phyloP scores from a whole-genome alignment of 1,140 invertebrate genomes.

The Carposina sasakii region DNA sequence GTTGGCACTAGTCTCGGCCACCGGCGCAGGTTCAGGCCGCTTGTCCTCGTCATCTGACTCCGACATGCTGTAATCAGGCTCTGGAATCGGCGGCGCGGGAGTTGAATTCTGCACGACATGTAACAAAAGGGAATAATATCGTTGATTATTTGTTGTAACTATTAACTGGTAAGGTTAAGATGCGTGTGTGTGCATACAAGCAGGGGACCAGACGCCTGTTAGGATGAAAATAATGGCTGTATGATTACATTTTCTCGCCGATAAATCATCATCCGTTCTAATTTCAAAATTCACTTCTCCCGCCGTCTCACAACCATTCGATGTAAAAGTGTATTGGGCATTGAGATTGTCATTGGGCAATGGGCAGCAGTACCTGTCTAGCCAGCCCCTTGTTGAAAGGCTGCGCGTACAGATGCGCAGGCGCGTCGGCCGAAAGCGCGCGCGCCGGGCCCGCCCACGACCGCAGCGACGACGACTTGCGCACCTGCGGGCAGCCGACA shows the following conservation, averaged over 20 bases:
- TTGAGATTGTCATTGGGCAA: too few relatives aligned
- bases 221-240: too few relatives aligned
- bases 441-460: constrained; percentile 61
- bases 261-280: too few relatives aligned
- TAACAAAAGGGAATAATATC: too few relatives aligned
- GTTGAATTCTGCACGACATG: constrained; percentile 67
- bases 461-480: constrained; percentile 78
- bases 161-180: too few relatives aligned
- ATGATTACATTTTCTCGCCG: too few relatives aligned
- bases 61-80: constrained; percentile 91
- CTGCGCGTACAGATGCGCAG: constrained; percentile 78
- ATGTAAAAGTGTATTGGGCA: too few relatives aligned
- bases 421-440: constrained; percentile 49
- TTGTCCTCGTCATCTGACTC: constrained; percentile 80
- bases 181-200: too few relatives aligned
- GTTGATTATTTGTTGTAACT: too few relatives aligned
- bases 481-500: constrained; percentile 62
- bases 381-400: constrained; percentile 76
- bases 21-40: constrained; percentile 40
- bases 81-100: constrained; percentile 84
- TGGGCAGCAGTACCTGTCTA: constrained; percentile 67
- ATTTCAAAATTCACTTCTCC: too few relatives aligned
- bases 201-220: too few relatives aligned
- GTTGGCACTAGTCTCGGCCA: constrained; percentile 77
- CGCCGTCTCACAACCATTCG: too few relatives aligned